phyloP scores from a whole-genome alignment of 2,888 invertebrate species.

The Pristionchus fissidentatus region DNA sequence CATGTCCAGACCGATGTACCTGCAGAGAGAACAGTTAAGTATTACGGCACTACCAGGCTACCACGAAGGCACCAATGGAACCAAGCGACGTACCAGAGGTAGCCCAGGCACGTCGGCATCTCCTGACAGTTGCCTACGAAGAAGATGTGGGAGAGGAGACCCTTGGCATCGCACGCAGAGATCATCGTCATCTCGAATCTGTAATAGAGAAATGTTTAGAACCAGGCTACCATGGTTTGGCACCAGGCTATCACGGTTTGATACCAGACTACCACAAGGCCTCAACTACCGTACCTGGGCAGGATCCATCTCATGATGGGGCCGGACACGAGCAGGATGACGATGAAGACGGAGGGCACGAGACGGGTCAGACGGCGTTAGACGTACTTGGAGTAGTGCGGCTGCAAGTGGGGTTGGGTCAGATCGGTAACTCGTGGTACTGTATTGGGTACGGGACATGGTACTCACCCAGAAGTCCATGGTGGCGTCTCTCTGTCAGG shows the following conservation, averaged over 20 bases:
- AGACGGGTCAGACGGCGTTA: constrained; percentile 65
- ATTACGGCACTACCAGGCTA: background rate
- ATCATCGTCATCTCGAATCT: constrained; percentile 70
- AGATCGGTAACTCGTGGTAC: background rate
- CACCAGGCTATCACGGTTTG: no score
- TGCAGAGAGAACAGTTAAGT: background rate
- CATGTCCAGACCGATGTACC: constrained; percentile 72
- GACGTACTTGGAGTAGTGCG: constrained; percentile 66
- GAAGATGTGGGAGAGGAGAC: constrained; percentile 65
- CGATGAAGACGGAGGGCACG: constrained; percentile 67
- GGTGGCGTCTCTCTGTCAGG: constrained; percentile 65
- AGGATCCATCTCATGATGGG: constrained; percentile 62
- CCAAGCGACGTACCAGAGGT: constrained; percentile 63
- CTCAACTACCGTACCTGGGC: constrained; percentile 55
- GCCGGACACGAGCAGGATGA: constrained; percentile 69
- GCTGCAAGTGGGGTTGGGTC: constrained; percentile 54
- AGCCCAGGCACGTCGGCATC: constrained; percentile 73
- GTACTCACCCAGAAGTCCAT: constrained; percentile 43
- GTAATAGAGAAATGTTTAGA: constrained; percentile 15
- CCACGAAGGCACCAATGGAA: background rate
- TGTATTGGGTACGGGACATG: background rate
- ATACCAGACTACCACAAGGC: no score
- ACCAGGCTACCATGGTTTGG: background rate
- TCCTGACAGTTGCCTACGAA: constrained; percentile 70
- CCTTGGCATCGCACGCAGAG: constrained; percentile 65